Conservation (phyloP, 2,797 vertebrate genomes). For the Miichthys miiuy region DNA sequence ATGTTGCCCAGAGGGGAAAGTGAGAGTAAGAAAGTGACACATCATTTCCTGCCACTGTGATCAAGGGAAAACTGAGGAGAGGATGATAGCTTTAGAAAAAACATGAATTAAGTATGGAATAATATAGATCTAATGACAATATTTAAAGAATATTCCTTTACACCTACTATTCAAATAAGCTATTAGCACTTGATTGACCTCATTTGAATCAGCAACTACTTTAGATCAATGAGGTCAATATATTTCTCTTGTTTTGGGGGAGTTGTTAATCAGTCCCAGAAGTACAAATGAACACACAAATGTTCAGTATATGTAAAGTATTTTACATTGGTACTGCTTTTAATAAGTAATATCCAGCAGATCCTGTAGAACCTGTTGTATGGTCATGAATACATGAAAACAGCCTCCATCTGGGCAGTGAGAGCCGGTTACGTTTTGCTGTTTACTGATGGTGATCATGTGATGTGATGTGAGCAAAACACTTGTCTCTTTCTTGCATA, state of each 20-base stretch:
- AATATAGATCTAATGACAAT: conserved; percentile 42
- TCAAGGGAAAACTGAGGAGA: conserved; percentile 38
- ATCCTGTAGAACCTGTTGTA: background rate
- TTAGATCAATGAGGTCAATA: background rate
- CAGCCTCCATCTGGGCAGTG: no score
- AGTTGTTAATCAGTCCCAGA: background rate
- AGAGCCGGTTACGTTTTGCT: no score
- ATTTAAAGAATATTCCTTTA: conserved; percentile 13
- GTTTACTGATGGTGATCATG: no score
- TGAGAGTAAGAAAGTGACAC: conserved; percentile 38
- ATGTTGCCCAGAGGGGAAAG: conserved; percentile 25
- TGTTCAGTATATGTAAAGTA: background rate
- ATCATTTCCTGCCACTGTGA: conserved; percentile 56
- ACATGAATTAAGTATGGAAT: conserved; percentile 56
- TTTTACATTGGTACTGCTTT: background rate
- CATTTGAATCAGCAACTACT: background rate
- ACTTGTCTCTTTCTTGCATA: no score
- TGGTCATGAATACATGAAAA: background rate
- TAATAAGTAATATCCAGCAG: background rate
- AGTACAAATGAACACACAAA: background rate
- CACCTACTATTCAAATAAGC: background rate
- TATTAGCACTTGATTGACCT: conserved; percentile 12
- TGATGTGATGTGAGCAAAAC: no score
- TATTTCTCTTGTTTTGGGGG: background rate
- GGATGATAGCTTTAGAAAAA: conserved; percentile 46